phyloP scores from a whole-genome alignment of 2,113 vertebrate genomes.

The Sitta europaea region DNA sequence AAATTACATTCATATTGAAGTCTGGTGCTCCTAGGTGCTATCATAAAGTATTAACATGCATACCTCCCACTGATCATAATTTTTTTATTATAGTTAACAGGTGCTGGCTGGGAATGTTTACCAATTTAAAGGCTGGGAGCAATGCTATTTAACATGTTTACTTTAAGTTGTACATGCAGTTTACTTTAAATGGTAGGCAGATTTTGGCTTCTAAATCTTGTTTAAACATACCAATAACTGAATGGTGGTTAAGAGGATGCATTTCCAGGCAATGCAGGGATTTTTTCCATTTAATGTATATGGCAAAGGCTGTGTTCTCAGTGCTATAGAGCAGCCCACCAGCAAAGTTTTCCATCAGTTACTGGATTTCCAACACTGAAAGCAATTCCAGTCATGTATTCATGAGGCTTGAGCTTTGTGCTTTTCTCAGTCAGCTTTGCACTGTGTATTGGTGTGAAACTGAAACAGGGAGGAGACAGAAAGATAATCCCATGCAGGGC shows the following conservation, averaged over 20 bases:
- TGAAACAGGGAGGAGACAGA: neutral
- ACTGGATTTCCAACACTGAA: neutral
- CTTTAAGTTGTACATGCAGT: neutral
- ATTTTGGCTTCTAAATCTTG: neutral
- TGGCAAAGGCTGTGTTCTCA: neutral
- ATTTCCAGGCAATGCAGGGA: neutral
- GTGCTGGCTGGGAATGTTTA: neutral
- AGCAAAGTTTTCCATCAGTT: neutral
- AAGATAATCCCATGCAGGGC: neutral
- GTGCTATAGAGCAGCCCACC: neutral
- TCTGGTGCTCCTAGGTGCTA: neutral
- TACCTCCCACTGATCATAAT: neutral
- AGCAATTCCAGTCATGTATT: neutral
- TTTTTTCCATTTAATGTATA: neutral
- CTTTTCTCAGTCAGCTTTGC: neutral
- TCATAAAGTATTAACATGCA: neutral
- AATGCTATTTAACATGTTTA: neutral
- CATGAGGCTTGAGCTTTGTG: neutral
- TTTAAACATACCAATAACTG: neutral
- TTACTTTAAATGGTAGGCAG: neutral
- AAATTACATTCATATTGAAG: neutral
- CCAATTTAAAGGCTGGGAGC: neutral
- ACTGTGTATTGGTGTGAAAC: neutral
- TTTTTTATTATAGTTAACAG: neutral
- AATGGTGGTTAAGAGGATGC: neutral